Evolutionary conservation across 2,797 vertebrate genomes (phyloP).

Genomic region (Mionectes olivaceus): DNA sequence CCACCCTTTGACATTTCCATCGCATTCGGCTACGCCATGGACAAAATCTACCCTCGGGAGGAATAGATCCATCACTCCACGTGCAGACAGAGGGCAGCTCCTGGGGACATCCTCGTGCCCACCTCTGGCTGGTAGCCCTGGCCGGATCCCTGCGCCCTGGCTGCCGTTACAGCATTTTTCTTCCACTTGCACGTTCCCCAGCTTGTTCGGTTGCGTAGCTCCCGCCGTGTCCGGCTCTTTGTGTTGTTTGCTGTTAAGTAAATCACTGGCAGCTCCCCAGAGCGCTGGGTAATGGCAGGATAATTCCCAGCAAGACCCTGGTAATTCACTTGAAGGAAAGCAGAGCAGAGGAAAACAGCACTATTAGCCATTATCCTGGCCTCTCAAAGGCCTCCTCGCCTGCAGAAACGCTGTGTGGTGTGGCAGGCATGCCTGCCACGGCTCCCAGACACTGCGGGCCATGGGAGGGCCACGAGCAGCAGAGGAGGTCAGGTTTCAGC

Average conservation of each 20-base stretch:
- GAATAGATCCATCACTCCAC: neutral
- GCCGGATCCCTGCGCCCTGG: neutral
- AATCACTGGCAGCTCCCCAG: conserved; percentile 69
- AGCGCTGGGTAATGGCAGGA: conserved; percentile 67
- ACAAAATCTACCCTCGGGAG: neutral
- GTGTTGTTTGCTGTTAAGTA: conserved; percentile 68
- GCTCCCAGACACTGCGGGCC: neutral
- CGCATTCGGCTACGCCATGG: neutral
- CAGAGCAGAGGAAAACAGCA: conserved; percentile 71
- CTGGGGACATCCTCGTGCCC: neutral
- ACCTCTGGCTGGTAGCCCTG: neutral
- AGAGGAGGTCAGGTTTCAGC: neutral
- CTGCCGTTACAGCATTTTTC: conserved; percentile 25
- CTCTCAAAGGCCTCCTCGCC: conserved; percentile 39
- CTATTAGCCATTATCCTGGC: conserved; percentile 61
- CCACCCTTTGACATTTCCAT: neutral
- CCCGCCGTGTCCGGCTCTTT: conserved; percentile 52
- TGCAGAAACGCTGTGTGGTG: neutral
- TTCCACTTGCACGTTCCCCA: conserved; percentile 36
- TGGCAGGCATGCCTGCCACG: neutral
- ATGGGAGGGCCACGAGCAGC: neutral
- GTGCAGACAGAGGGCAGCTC: neutral
- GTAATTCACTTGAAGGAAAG: conserved; percentile 78
- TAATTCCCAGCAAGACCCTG: conserved; percentile 66
- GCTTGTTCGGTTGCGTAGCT: conserved; percentile 28